A percentile compares a stretch with the other conserved stretches of the same genome.
These are phyloP conservation scores for Holothuria glaberrima DNA, from an alignment of 35 echinoderm and acorn worm species.

Conservation along the genomic window DNA sequence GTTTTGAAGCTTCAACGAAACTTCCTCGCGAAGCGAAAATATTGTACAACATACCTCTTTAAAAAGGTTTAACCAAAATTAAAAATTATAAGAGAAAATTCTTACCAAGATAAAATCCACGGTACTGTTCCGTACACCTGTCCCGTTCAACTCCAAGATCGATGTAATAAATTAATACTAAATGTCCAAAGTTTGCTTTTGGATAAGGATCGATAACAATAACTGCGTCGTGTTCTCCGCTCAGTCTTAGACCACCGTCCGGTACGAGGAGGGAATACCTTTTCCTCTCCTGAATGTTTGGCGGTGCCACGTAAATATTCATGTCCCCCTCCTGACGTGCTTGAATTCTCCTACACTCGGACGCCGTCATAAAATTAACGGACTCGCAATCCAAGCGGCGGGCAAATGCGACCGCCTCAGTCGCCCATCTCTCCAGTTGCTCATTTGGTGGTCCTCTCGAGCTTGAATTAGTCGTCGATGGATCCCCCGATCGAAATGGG, in stretches of 20 bases:
- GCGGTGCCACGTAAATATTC: conserved; percentile 80
- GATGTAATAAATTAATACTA: conserved; percentile 87
- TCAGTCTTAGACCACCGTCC: conserved; percentile 77
- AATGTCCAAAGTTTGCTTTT: conserved; percentile 87
- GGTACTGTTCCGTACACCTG: conserved; percentile 50
- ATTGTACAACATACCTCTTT: too few relatives aligned
- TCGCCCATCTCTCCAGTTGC: conserved; percentile 62
- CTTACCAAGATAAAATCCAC: conserved; percentile 82
- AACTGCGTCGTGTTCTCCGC: conserved; percentile 84
- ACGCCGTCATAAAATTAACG: conserved; percentile 68
- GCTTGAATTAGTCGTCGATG: too few relatives aligned
- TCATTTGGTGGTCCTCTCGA: too few relatives aligned
- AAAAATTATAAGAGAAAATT: neutral
- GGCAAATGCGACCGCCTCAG: conserved; percentile 56
- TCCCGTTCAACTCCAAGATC: conserved; percentile 67
- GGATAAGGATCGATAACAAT: conserved; percentile 89
- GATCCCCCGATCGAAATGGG: neutral
- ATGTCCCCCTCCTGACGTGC: conserved; percentile 53
- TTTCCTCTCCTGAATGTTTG: conserved; percentile 35
- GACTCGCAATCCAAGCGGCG: conserved; percentile 72
- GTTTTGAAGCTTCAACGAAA: too few relatives aligned
- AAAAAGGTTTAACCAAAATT: neutral
- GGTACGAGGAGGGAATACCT: conserved; percentile 72
- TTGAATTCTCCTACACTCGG: conserved; percentile 65
- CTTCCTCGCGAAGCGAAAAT: too few relatives aligned